Conservation (phyloP, 2,888 invertebrate genomes). For the Pherbina coryleti region DNA sequence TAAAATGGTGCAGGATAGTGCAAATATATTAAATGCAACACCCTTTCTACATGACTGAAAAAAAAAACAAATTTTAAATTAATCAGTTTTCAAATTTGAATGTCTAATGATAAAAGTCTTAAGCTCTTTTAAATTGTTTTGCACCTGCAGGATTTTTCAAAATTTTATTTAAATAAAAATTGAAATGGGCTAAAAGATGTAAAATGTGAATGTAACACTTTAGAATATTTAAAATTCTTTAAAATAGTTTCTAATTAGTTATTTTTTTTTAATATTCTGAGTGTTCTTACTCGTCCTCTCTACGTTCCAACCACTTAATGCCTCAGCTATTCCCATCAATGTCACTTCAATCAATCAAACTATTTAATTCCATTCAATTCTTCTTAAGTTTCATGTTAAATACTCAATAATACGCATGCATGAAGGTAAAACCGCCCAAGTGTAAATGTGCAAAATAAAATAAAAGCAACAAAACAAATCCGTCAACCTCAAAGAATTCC, state of each 20-base stretch:
- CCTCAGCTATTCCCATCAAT: not conserved
- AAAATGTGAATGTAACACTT: not conserved
- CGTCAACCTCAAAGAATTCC: not conserved
- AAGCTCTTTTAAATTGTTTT: too few relatives aligned
- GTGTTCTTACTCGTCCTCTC: too few relatives aligned
- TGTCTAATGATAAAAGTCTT: too few relatives aligned
- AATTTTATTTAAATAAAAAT: too few relatives aligned
- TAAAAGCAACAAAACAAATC: not conserved
- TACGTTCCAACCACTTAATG: not conserved
- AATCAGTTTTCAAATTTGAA: too few relatives aligned
- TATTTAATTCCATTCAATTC: not conserved
- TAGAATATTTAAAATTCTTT: not conserved
- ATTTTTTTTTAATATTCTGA: too few relatives aligned
- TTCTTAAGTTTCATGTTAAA: not conserved
- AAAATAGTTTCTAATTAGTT: too few relatives aligned
- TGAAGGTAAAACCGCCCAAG: conserved; percentile 18
- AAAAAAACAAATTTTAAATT: too few relatives aligned
- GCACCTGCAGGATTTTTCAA: too few relatives aligned
- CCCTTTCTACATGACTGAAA: too few relatives aligned
- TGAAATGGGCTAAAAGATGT: not conserved
- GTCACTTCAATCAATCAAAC: not conserved
- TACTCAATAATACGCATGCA: not conserved
- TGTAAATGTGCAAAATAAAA: conserved; percentile 12
- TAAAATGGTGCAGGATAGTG: too few relatives aligned
- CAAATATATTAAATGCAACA: too few relatives aligned